A percentile compares a stretch with the other conserved stretches of the same genome.
These are phyloP conservation scores for Heliconius eleuchia DNA, from an alignment of 1,140 invertebrate species.

Conservation along the genomic window DNA sequence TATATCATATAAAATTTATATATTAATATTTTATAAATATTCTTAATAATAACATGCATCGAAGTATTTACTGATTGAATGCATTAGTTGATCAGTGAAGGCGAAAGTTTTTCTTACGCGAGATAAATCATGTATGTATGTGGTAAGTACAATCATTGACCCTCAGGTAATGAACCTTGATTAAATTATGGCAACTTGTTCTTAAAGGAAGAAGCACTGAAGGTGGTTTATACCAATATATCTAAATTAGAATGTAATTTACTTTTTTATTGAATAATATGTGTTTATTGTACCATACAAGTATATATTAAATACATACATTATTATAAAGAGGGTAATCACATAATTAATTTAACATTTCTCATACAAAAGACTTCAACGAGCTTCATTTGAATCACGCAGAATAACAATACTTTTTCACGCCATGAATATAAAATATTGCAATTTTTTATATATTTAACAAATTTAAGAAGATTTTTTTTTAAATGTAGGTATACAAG, in stretches of 20 bases:
- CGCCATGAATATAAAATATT: too few relatives aligned
- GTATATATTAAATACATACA: background rate
- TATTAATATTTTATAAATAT: background rate
- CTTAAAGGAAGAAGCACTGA: constrained; percentile 37
- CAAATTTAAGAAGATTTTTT: background rate
- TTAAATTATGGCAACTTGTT: constrained; percentile 37
- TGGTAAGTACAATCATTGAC: constrained; percentile 30
- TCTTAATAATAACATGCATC: background rate
- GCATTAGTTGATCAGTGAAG: constrained; percentile 26
- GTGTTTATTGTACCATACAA: background rate
- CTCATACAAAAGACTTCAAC: constrained; percentile 14
- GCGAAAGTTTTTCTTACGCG: constrained; percentile 33
- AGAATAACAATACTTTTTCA: background rate
- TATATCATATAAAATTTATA: background rate
- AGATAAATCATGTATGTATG: constrained; percentile 27
- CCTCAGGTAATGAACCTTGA: constrained; percentile 32
- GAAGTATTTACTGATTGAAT: background rate
- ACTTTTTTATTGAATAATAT: background rate
- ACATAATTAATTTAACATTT: background rate
- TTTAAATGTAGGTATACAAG: background rate
- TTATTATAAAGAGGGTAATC: background rate
- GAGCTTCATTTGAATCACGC: background rate
- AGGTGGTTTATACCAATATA: constrained; percentile 19
- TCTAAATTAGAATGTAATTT: constrained; percentile 12
- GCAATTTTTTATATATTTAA: too few relatives aligned